Base-by-base conservation (phyloP, 1,140 invertebrate genomes). In the Saxidomus purpurata region DNA sequence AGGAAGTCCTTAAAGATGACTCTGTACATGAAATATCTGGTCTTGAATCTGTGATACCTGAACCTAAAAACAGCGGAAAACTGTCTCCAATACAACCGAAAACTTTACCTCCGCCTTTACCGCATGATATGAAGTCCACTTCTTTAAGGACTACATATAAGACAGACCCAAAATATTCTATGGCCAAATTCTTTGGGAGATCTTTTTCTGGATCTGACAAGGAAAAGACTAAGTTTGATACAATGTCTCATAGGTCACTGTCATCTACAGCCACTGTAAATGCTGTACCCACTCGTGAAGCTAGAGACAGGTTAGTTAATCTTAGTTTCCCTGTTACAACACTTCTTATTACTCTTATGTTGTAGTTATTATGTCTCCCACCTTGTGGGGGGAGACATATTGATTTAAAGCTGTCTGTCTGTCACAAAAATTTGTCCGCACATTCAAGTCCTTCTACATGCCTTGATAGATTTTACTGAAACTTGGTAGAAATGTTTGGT, bases 231-330 rank as follows among this genome's bases (percentile, higher is more conserved):
- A 90, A 67, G 40, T 77, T 52, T 81, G 93, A 93, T 25, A 86
- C 67, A 25, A 83, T 93, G 47, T 95, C 94, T 1, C 91, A 94
- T 49, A 90, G 91, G 69, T 94, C 93, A 34, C 89, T 93, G 49
- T 86, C 92, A 19, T 92, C 94, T 38, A 85, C 86, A 15, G 89
- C 47, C 3, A 49, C 93, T 31, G 87, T 95, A 55, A 89, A 91
- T 84, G 79, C 92, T 38, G 92, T 95, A 40, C 90, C 93, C 25
- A 94, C 92, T 43, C 92, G 92, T 63, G 93, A 95, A 76, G 94
- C 94, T 40, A 93, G 94, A 87, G 92, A 94, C 61, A 95, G 94
- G 94, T 94, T 69, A 86, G 69, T 69, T 2, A 9, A 15, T 43
- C 36, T 34, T 69, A 11, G 67, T 31, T 6, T 34, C 36, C 31